Base-by-base conservation (phyloP, 2,113 vertebrate genomes). In the Corythornis cristatus region DNA sequence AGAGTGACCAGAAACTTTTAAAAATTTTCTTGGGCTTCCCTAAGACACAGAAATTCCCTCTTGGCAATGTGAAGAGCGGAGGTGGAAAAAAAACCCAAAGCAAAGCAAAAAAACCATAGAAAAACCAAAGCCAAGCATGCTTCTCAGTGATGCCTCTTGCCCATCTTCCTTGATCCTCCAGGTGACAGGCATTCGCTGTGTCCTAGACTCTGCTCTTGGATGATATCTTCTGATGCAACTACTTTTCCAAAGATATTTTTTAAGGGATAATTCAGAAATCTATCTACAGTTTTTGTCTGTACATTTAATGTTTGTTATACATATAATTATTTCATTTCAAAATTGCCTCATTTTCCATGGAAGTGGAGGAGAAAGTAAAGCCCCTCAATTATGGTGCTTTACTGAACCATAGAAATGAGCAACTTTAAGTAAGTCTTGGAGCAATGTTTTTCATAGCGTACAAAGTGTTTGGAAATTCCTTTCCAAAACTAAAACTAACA, bases 81-180 rank as follows among this genome's bases (percentile, higher is more conserved):
- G 17, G 54, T 10, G 54, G 29, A n/a, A 31, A 3, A 3, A 29
- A 66, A 83, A 56, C 18, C 0, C 57, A 48, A 57, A 80, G 12
- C 14, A 46, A 79, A 50, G 0, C 14, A 5, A 37, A 50, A 21
- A 57, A 57, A 37, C 0, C 1, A 50, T 23, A 13, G 11, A 29
- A 56, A 56, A 56, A 40, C 8, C 15, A 2, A 15, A 54, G 3
- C 2, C 13, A 70, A 33, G 19, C 28, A 28, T 42, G 23, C 16
- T 57, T 21, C 37, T 86, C 26, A 31, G 35, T 73, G 48, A n/a
- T 10, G 37, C 1, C 1, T 64, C 45, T 68, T 73, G 29, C 12
- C 22, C 15, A 11, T 70, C 20, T 48, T 76, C 31, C 8, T 33
- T 53, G 18, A 33, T 80, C 21, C 37, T 66, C 11, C 18, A 26